Conservation (phyloP, 37 sponge, comb jelly and placozoan genomes). For the Axinella damicornis region DNA sequence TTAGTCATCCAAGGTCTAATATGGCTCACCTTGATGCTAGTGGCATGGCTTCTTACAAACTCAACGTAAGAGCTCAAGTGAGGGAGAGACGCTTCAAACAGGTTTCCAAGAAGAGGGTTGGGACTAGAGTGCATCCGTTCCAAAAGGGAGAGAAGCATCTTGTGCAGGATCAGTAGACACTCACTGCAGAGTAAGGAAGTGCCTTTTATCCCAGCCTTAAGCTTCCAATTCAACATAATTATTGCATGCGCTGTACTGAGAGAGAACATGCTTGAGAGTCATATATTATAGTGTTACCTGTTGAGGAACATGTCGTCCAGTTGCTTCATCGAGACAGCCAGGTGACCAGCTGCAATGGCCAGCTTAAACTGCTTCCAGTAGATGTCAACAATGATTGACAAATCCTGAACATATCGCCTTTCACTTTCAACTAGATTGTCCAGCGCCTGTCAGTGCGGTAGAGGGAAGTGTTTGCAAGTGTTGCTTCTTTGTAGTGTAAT, state of each 20-base stretch:
- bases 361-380: slow-evolving; percentile 48
- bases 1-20: background rate
- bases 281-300: too few relatives aligned
- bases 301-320: slow-evolving; percentile 66
- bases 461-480: background rate
- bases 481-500: background rate
- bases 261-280: too few relatives aligned
- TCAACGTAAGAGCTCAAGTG: slow-evolving; percentile 53
- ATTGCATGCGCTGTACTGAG: too few relatives aligned
- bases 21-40: slow-evolving; percentile 23
- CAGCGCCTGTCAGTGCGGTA: slow-evolving; percentile 58
- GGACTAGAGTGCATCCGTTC: slow-evolving; percentile 10
- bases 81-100: slow-evolving; percentile 28
- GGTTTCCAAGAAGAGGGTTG: slow-evolving; percentile 12
- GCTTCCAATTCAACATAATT: too few relatives aligned
- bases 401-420: slow-evolving; percentile 23
- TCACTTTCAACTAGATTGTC: slow-evolving; percentile 43
- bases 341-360: slow-evolving; percentile 47
- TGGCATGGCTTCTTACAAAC: slow-evolving; percentile 41
- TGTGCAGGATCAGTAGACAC: slow-evolving; percentile 51
- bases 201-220: too few relatives aligned
- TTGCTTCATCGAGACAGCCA: slow-evolving; percentile 21
- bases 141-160: slow-evolving; percentile 16
- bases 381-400: slow-evolving; percentile 37
- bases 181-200: too few relatives aligned